Conservation (phyloP, 2,797 vertebrate genomes). For the Lepidocolaptes lacrymiger region DNA sequence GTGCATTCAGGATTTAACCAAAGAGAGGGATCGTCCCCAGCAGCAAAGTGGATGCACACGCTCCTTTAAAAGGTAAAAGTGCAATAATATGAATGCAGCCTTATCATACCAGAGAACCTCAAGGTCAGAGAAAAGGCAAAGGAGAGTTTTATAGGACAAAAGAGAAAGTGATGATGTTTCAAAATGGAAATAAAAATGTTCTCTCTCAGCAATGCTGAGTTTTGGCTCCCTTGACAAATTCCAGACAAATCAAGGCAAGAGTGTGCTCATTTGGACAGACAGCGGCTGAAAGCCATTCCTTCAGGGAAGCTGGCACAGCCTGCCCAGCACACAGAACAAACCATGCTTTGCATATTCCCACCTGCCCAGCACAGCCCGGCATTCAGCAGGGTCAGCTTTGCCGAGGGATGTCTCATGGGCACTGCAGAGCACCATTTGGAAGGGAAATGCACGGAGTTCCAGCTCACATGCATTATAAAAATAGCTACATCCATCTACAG, state of each 20-base stretch:
- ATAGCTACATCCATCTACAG: not conserved
- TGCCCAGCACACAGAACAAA: not conserved
- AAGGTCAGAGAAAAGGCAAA: not conserved
- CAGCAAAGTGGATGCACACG: not conserved
- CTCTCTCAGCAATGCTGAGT: not conserved
- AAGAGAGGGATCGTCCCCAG: not conserved
- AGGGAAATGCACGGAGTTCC: not conserved
- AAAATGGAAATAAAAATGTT: not conserved
- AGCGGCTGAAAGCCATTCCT: not conserved
- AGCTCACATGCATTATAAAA: not conserved
- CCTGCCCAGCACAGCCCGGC: not conserved
- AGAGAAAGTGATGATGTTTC: not conserved
- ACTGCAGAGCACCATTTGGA: not conserved
- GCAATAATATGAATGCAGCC: not conserved
- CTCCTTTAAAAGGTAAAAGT: not conserved
- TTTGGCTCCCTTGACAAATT: constrained; percentile 23
- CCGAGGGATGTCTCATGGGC: not conserved
- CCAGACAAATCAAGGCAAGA: not conserved
- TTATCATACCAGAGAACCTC: not conserved
- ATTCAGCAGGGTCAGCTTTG: not conserved
- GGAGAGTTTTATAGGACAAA: not conserved
- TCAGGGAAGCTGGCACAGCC: constrained; percentile 10
- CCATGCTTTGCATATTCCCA: not conserved
- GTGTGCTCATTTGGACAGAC: not conserved
- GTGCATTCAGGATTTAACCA: not conserved